These are phyloP conservation scores for Frieseomelitta varia DNA, from an alignment of 1,140 invertebrate species.

Conservation along the genomic window DNA sequence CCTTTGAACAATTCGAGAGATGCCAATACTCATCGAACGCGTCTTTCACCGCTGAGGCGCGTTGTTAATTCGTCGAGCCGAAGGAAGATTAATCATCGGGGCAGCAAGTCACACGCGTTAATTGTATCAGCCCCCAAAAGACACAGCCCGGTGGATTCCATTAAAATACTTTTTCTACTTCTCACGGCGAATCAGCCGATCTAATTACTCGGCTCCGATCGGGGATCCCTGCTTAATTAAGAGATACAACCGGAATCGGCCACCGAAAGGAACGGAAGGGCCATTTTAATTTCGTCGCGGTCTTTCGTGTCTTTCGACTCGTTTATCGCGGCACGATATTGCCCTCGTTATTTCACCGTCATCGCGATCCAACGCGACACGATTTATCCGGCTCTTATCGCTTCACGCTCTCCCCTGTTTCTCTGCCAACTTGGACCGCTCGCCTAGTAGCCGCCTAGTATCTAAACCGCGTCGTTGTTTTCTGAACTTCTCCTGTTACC, in stretches of 20 bases:
- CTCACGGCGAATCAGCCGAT: not conserved
- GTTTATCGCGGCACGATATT: slow-evolving; percentile 4
- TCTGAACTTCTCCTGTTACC: not conserved
- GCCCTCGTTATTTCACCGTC: slow-evolving; percentile 8
- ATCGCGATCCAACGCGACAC: not conserved
- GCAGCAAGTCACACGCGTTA: slow-evolving; percentile 8
- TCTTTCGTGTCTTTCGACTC: not conserved
- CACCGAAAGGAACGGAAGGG: not conserved
- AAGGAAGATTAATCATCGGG: not conserved
- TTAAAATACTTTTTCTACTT: slow-evolving; percentile 56
- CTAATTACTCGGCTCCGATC: slow-evolving; percentile 23
- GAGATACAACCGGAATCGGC: slow-evolving; percentile 18
- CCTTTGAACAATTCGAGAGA: not conserved
- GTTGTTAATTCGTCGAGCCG: not conserved
- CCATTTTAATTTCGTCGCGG: slow-evolving; percentile 1
- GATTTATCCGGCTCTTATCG: slow-evolving; percentile 5
- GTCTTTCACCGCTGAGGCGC: not conserved
- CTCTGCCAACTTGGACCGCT: not conserved
- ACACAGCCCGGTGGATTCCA: slow-evolving; percentile 32
- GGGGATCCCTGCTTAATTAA: slow-evolving; percentile 32
- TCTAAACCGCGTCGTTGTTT: not conserved
- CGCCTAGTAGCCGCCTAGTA: too few relatives aligned
- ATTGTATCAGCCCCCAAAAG: slow-evolving; percentile 10
- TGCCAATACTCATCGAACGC: not conserved
- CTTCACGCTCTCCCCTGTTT: not conserved